Conservation (phyloP, 2,888 invertebrate species). For the Latrodectus hesperus region DNA sequence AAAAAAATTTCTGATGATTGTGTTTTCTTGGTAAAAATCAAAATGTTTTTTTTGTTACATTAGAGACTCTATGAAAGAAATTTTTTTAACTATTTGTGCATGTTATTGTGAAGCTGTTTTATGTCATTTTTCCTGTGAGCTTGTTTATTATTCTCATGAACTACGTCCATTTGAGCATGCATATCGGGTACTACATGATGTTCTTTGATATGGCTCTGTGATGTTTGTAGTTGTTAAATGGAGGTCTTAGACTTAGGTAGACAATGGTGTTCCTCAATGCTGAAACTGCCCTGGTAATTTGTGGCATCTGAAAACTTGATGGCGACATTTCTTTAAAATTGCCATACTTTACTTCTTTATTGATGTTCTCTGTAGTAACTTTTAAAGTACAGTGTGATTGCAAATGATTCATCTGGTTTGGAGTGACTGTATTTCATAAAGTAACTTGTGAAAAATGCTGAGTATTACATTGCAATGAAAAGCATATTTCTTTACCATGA, state of each 20-base stretch:
- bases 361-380: too few relatives aligned
- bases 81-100: slow-evolving; percentile 6
- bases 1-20: background rate
- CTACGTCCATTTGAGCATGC: slow-evolving; percentile 55
- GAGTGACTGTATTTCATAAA: too few relatives aligned
- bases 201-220: slow-evolving; percentile 25
- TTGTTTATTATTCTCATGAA: slow-evolving; percentile 50
- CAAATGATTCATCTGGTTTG: too few relatives aligned
- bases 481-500: too few relatives aligned
- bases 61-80: background rate
- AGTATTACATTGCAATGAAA: too few relatives aligned
- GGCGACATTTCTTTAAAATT: too few relatives aligned
- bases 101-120: slow-evolving; percentile 52
- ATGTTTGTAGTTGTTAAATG: slow-evolving; percentile 21
- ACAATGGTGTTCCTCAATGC: slow-evolving; percentile 3
- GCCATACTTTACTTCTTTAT: too few relatives aligned
- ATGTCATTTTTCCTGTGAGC: slow-evolving; percentile 65
- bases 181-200: slow-evolving; percentile 35
- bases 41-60: slow-evolving; percentile 22
- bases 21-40: slow-evolving; percentile 31
- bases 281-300: background rate
- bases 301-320: background rate
- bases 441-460: too few relatives aligned
- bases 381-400: too few relatives aligned
- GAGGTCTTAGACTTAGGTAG: slow-evolving; percentile 25